Base-by-base conservation (phyloP, 2,888 invertebrate genomes). In the Chloroclystis v-ata region DNA sequence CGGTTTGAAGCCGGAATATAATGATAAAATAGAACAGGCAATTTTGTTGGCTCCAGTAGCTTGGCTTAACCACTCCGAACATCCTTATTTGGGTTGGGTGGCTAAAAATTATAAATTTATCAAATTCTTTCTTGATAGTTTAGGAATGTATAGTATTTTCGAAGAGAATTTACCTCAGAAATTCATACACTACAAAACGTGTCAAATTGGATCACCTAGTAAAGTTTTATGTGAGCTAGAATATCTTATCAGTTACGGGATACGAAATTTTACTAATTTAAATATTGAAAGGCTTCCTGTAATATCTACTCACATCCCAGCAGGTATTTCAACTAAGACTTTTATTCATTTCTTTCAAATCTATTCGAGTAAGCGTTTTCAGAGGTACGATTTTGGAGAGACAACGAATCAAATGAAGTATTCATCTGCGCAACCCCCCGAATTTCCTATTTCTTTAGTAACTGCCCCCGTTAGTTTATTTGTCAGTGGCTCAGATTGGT, bases 11-110 rank as follows among this genome's bases (percentile, higher is more conserved):
- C 81, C 81, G 2, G 78, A 78, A 48, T 85, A 79, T 57, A 84
- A 84, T 52, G 58, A 62, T 4, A 82, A 80, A 63, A 77, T 85
- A 41, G 65, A 74, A 44, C 72, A 76, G 43, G 80, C 83, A n/a
- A 53, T 83, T 38, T 57, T 83, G 35, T 53, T 85, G 39, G 84
- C 84, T 7, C 85, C 85, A 0, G 81, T 85, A 6, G 80, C 82
- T 4, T 76, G 75, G 71, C 56, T 81, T 28, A 71, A 63, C 11
- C 47, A 72, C 30, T 59, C 70, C 14, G 65, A 72, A 56, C 73
- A 69, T 42, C 79, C 81, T 1, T 69, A 78, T 35, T 73, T 82
- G 33, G 59, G 66, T 11, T 44, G 81, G 26, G 57, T 77, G 25
- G 62, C 74, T 2, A 45, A 58, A 12, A 75, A 77, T 60, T 54